A percentile compares a stretch with the other conserved stretches of the same genome.
These are phyloP conservation scores for Penaeus chinensis DNA, from an alignment of 1,140 invertebrate genomes.

Conservation along the genomic window DNA sequence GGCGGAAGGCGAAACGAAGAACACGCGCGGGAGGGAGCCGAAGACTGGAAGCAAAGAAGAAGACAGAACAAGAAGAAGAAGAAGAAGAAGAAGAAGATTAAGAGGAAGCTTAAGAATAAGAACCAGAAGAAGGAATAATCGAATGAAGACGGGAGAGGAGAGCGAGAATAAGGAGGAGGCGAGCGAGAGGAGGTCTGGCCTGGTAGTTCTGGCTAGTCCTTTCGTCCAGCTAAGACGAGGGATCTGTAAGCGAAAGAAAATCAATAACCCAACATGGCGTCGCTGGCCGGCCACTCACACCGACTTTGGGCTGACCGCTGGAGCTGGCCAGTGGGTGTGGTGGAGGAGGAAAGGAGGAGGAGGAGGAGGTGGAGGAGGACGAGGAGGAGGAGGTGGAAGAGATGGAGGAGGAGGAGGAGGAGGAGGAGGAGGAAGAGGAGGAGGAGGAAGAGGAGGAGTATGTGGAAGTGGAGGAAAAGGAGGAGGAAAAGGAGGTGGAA, in stretches of 20 bases:
- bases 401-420: too few relatives aligned
- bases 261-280: slow-evolving; percentile 59
- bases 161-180: slow-evolving; percentile 8
- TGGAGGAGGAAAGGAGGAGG: not conserved
- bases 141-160: not conserved
- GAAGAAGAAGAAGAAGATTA: not conserved
- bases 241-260: slow-evolving; percentile 61
- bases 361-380: not conserved
- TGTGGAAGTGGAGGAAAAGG: too few relatives aligned
- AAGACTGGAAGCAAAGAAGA: too few relatives aligned
- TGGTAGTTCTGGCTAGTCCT: slow-evolving; percentile 21
- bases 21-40: too few relatives aligned
- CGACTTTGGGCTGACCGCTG: not conserved
- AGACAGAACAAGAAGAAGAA: too few relatives aligned
- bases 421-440: too few relatives aligned
- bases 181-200: slow-evolving; percentile 13
- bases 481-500: too few relatives aligned
- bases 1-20: too few relatives aligned
- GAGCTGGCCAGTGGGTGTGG: not conserved
- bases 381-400: not conserved
- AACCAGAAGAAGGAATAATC: not conserved
- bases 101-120: too few relatives aligned
- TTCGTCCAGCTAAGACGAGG: slow-evolving; percentile 56
- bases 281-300: slow-evolving; percentile 41
- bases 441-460: too few relatives aligned